Evolutionary conservation across 2,888 invertebrate genomes (phyloP).

Genomic region (Phytoseiulus persimilis): DNA sequence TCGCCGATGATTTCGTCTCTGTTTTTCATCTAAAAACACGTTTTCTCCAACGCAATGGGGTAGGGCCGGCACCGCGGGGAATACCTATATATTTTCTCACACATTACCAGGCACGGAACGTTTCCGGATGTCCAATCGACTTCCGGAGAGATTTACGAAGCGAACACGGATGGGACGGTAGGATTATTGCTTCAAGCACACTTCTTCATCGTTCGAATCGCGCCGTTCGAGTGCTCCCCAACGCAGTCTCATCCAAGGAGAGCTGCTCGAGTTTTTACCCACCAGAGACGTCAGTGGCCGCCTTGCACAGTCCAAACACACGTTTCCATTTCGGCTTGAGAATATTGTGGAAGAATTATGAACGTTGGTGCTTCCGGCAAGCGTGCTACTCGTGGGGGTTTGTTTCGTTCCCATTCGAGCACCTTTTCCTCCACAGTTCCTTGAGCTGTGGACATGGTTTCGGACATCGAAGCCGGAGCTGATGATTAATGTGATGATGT

Average conservation of each 20-base stretch:
- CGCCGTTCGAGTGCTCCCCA: not conserved
- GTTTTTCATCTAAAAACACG: not conserved
- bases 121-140: constrained; percentile 5
- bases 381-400: too few relatives aligned
- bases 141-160: not conserved
- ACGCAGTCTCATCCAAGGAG: not conserved
- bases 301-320: too few relatives aligned
- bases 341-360: too few relatives aligned
- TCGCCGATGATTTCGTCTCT: not conserved
- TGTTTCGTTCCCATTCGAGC: too few relatives aligned
- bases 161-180: not conserved
- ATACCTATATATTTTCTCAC: not conserved
- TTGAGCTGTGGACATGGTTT: too few relatives aligned
- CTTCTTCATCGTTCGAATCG: not conserved
- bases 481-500: too few relatives aligned
- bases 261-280: not conserved
- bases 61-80: not conserved
- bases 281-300: not conserved
- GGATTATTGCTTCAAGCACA: not conserved
- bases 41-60: not conserved
- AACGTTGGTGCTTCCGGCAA: too few relatives aligned
- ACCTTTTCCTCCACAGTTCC: too few relatives aligned
- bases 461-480: too few relatives aligned
- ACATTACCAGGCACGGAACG: not conserved
- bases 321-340: too few relatives aligned